Base-by-base conservation (phyloP, 1,140 invertebrate species). In the Drosophila chauvacae region DNA sequence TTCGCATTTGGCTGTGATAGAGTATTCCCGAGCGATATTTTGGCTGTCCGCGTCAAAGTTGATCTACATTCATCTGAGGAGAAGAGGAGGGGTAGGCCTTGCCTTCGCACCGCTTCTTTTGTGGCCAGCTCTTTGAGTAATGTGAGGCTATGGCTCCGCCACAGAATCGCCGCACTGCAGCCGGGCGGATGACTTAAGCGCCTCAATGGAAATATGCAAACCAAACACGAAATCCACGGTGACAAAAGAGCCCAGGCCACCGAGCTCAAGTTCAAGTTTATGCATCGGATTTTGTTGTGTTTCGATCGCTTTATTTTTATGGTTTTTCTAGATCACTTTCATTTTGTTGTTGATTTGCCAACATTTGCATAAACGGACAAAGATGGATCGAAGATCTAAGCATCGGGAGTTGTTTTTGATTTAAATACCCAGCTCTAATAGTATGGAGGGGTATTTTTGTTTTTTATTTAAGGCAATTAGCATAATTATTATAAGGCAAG, bases 291-390 rank as follows among this genome's bases (percentile, higher is more conserved):
- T 53, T 70, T 58, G 65, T 23, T 42, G 35, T 48, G 26, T 26
- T 70, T 56, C 26, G 65, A 44, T 70, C 20, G 18, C 20, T 60
- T 50, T 20, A 30, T 41, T 77, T 76, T 61, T 68, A 77, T 77
- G 63, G 63, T 57, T 77, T 77, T 77, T 77, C 74, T 77, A 77
- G 74, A 77, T 77, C 74, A 77, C 74, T 77, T 77, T 77, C 74
- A 77, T 77, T 77, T 77, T 77, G 73, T 77, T 77, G 74, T 77
- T 69, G 74, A 77, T 59, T 69, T 39, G 42, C 48, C 13, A 47
- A 59, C 26, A 65, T 59, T 51, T 50, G 35, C 39, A 65, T 74
- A 75, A 63, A 57, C 5, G 28, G 61, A 64, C 51, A 53, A 26
- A 64, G 57, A 62, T 51, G 35, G 11, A 71, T 72, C 68, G 51